Base-by-base conservation (phyloP, 2,888 invertebrate species). In the Electrophaes corylata region DNA sequence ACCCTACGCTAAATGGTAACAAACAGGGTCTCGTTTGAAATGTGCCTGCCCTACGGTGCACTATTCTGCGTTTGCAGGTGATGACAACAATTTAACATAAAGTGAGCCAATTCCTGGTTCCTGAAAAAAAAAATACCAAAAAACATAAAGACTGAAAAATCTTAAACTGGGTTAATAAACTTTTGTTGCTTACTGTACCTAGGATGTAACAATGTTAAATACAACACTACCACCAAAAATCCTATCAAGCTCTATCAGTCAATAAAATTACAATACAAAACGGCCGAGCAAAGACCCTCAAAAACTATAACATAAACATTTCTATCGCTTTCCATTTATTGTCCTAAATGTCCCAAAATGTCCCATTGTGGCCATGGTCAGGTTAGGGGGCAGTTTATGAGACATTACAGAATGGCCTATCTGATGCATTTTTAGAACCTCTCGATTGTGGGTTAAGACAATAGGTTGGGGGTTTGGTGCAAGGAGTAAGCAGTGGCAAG, bases 401-500 rank as follows among this genome's bases (percentile, higher is more conserved):
- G 91, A 84, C 90, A 88, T 89, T 83, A 90, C 86, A 51, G 54
- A 75, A 46, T 19, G 43, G 64, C 35, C 60, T 71, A 70, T 70
- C 71, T 71, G 71, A 71, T 71, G 70, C 71, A 90, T 90, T 90
- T 90, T 89, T 88, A 88, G 84, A 83, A 76, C 67, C 76, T 81
- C 79, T 74, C 82, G 78, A 79, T 82, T 84, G 82, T 82, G 79
- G 89, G 87, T 88, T 83, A 87, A 88, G 85, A 90, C 90, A 89
- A 88, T 89, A 77, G 83, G 52, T 57, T 68, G 20, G 10, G 47
- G 29, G 61, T 45, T 39, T 76, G 80, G 77, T 64, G 10, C 55
- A 72, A 75, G 69, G 33, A 4, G 57, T 2, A n/a, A 62, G 71
- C 62, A 65, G 31, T n/a, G 23, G 41, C 41, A 19, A 11, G 3